Evolutionary conservation across 2,113 vertebrate species (phyloP).

Genomic region (Damaliscus lunatus): DNA sequence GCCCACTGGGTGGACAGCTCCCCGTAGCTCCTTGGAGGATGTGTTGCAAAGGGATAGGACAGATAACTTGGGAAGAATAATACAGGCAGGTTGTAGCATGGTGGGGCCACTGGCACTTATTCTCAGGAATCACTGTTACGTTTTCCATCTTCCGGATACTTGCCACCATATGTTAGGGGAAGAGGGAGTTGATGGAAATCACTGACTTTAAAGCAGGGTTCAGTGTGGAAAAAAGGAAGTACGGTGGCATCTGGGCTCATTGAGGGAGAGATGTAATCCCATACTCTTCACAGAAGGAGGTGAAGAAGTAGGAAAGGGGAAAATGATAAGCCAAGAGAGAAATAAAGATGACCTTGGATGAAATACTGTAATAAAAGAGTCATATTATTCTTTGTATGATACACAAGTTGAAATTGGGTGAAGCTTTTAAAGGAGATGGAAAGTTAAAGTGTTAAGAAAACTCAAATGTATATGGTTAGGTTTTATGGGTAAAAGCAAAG

Average conservation of each 20-base stretch:
- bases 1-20: neutral
- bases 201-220: neutral
- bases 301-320: neutral
- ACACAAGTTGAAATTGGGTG: neutral
- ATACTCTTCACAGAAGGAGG: neutral
- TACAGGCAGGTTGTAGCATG: neutral
- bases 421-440: neutral
- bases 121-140: neutral
- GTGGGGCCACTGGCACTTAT: neutral
- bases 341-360: neutral
- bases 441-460: neutral
- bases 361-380: neutral
- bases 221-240: neutral
- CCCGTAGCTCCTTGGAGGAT: slow-evolving; percentile 17
- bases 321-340: neutral
- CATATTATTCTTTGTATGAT: neutral
- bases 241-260: neutral
- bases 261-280: neutral
- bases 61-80: neutral
- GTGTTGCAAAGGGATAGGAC: neutral
- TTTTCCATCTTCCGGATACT: neutral
- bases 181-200: neutral
- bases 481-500: neutral
- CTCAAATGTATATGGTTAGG: neutral
- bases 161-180: neutral